These are phyloP conservation scores for Siniperca obscura DNA, from an alignment of 2,797 vertebrate species.

Conservation along the genomic window DNA sequence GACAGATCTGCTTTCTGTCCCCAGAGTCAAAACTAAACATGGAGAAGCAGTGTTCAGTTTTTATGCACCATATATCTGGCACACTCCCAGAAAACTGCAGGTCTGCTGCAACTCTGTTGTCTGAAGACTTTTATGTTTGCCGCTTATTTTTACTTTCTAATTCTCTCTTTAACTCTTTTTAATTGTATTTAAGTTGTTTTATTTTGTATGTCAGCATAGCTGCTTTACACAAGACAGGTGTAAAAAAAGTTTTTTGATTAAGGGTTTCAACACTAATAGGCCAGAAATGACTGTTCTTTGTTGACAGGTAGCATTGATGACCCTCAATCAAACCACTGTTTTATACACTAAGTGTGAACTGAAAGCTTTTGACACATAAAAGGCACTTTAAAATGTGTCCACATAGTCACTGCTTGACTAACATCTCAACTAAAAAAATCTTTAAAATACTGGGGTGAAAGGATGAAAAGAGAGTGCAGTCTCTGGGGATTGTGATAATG, in stretches of 20 bases:
- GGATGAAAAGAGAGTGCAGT: not conserved
- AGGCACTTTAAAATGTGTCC: not conserved
- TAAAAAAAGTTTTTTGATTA: not conserved
- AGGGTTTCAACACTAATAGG: not conserved
- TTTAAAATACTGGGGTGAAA: constrained; percentile 7
- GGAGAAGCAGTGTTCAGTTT: too few species aligned
- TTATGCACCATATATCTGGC: too few species aligned
- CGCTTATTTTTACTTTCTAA: too few species aligned
- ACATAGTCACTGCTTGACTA: not conserved
- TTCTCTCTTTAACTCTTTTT: too few species aligned
- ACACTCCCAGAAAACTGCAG: too few species aligned
- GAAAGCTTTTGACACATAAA: constrained; percentile 22
- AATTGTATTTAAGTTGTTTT: not conserved
- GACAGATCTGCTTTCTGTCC: too few species aligned
- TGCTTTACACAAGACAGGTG: not conserved
- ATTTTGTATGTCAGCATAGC: not conserved
- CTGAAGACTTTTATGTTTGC: too few species aligned
- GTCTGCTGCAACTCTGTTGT: too few species aligned
- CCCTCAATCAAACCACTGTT: not conserved
- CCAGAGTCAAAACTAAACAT: too few species aligned
- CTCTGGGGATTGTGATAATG: constrained; percentile 1
- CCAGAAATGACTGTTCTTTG: not conserved
- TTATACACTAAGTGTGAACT: not conserved
- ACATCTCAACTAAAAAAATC: not conserved
- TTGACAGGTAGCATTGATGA: constrained; percentile 7